Evolutionary conservation across 2,797 vertebrate species (phyloP).

Genomic region (Hozukius guyotensis): DNA sequence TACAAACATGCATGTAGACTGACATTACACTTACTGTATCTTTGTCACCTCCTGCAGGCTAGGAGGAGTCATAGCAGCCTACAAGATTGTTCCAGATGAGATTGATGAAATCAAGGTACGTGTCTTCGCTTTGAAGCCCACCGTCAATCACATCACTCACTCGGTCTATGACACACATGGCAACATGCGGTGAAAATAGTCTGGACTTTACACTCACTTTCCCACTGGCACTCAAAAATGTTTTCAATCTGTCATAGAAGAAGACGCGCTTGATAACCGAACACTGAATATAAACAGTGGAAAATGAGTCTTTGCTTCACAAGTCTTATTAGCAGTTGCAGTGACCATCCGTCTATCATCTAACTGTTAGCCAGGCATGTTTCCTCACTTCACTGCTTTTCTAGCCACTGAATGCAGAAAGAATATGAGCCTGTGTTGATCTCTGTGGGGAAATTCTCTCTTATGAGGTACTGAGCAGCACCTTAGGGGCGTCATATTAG

Average conservation of each 20-base stretch:
- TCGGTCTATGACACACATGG: not conserved
- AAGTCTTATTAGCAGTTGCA: not conserved
- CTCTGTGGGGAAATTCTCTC: no score
- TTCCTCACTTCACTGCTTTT: no score
- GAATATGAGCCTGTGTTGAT: no score
- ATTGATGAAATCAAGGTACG: slow-evolving; percentile 98
- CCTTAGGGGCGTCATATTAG: no score
- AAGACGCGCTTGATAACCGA: not conserved
- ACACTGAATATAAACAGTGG: not conserved
- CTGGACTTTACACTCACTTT: not conserved
- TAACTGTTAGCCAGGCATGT: not conserved
- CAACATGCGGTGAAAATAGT: not conserved
- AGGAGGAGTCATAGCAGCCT: slow-evolving; percentile 95
- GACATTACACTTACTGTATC: not conserved
- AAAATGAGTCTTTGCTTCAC: not conserved
- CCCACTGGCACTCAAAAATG: not conserved
- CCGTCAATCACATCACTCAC: not conserved
- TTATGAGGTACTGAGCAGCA: no score
- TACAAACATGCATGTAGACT: not conserved
- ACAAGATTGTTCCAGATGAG: slow-evolving; percentile 99
- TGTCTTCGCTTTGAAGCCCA: not conserved
- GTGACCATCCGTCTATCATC: not conserved
- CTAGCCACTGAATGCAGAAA: no score
- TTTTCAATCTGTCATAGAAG: not conserved
- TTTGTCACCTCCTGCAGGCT: slow-evolving; percentile 86